A percentile compares a stretch with the other conserved stretches of the same genome.
phyloP scores from a whole-genome alignment of 2,888 invertebrate genomes.

The Rhagonycha fulva region DNA sequence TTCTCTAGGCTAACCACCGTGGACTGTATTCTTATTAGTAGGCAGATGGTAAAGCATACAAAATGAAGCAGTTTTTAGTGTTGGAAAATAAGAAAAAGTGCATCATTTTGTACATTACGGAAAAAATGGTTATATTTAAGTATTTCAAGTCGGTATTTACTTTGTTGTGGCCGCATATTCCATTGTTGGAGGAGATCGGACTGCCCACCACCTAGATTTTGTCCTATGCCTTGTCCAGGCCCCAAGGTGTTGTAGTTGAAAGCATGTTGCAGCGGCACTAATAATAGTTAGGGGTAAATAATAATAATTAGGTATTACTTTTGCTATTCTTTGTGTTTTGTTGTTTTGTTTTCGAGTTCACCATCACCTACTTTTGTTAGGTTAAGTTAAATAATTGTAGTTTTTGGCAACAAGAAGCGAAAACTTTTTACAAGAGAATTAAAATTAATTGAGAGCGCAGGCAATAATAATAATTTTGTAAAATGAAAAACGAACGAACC shows the following conservation, averaged over 20 bases:
- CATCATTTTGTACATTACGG: not conserved
- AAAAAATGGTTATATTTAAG: slow-evolving; percentile 8
- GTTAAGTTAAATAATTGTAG: slow-evolving; percentile 6
- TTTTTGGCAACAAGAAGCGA: not conserved
- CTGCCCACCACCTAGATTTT: slow-evolving; percentile 63
- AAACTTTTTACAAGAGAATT: not conserved
- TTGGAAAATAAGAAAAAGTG: not conserved
- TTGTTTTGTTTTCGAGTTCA: slow-evolving; percentile 20
- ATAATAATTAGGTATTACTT: slow-evolving; percentile 20
- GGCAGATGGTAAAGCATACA: slow-evolving; percentile 14
- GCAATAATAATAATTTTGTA: slow-evolving; percentile 19
- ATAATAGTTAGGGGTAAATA: slow-evolving; percentile 34
- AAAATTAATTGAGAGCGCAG: slow-evolving; percentile 1
- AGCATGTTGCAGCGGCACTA: slow-evolving; percentile 62
- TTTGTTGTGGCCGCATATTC: slow-evolving; percentile 53
- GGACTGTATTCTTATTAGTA: slow-evolving; percentile 10
- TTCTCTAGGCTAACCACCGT: not conserved
- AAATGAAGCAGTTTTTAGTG: not conserved
- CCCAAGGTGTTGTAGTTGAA: slow-evolving; percentile 62
- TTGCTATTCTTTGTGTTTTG: not conserved
- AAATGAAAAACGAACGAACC: slow-evolving; percentile 10
- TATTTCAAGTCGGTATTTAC: slow-evolving; percentile 50
- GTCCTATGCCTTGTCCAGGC: slow-evolving; percentile 55
- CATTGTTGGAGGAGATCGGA: slow-evolving; percentile 56
- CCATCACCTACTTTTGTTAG: slow-evolving; percentile 33